Base-by-base conservation (phyloP, 2,797 vertebrate genomes). In the Cuculus canorus region DNA sequence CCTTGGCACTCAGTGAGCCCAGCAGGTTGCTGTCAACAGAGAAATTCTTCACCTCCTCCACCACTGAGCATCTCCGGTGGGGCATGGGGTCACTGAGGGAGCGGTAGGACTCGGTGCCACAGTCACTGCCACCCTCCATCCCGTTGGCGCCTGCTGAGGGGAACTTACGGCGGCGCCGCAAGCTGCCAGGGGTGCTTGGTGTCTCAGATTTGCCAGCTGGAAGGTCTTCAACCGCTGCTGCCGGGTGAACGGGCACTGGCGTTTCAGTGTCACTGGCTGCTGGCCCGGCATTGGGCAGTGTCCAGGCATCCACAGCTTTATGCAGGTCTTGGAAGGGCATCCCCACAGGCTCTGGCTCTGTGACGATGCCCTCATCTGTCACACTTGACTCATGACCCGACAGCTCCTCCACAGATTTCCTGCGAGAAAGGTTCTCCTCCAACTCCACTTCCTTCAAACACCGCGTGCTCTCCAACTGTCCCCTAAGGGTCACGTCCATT, bases 81-180 rank as follows among this genome's bases (percentile, higher is more conserved):
- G 99, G 99, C 98, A 99, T 99, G n/a, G 99, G 99, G 97, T 99
- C 99, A 10, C 99, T 99, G 33, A 99, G 97, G 33, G 99, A 99
- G 54, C 99, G 98, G 92, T 99, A 99, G 75, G 98, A 95, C 84
- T 99, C 98, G 0, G 96, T 95, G 5, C 96, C 96, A 23, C 99
- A 98, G 82, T 99, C 98, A 2, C 95, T 97, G 94, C 98, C 97
- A 13, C 98, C 98, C 86, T 99, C 99, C 8, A 98, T 98, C 63
- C 98, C 98, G 27, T 97, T 98, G 94, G 98, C 96, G 66, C 98
- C 98, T 5, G 96, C 92, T 0, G 98, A 98, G 7, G 98, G 99
- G 90, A 98, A 99, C 96, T 99, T 99, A 35, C 99, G 98, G 54
- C 99, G 98, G 52, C 99, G 98, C 17, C 99, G 98, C 61, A 98